Evolutionary conservation across 2,888 invertebrate genomes (phyloP).

Genomic region (Helobdella robusta): DNA sequence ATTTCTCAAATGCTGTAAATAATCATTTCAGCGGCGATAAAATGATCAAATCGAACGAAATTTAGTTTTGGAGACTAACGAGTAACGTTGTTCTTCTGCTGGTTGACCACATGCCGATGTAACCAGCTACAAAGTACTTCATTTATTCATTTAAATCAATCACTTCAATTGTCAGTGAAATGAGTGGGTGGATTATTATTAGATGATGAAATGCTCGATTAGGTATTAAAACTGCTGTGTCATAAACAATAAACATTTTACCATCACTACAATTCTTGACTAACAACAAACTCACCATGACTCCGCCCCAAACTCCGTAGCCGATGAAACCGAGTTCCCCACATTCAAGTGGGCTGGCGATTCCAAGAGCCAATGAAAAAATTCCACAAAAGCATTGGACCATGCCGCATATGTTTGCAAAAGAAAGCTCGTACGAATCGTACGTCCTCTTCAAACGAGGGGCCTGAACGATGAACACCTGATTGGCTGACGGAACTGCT

Average conservation of each 20-base stretch:
- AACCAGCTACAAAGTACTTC: neutral
- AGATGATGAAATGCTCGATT: neutral
- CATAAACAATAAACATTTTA: neutral
- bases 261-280: neutral
- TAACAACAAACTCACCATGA: slow-evolving; percentile 16
- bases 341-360: slow-evolving; percentile 26
- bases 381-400: slow-evolving; percentile 24
- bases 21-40: no score
- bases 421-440: slow-evolving; percentile 7
- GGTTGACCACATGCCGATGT: neutral
- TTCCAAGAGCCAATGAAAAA: slow-evolving; percentile 26
- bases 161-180: neutral
- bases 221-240: neutral
- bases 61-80: neutral
- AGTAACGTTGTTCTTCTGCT: neutral
- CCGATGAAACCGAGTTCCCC: slow-evolving; percentile 26
- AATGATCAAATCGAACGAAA: no score
- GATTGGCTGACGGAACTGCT: neutral
- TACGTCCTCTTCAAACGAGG: slow-evolving; percentile 25
- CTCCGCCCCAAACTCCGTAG: slow-evolving; percentile 26
- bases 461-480: slow-evolving; percentile 26
- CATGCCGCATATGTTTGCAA: slow-evolving; percentile 11
- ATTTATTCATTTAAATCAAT: neutral
- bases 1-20: no score
- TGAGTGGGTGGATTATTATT: neutral